Evolutionary conservation across 2,113 vertebrate species (phyloP).

Genomic region (Irena cyanogastra): DNA sequence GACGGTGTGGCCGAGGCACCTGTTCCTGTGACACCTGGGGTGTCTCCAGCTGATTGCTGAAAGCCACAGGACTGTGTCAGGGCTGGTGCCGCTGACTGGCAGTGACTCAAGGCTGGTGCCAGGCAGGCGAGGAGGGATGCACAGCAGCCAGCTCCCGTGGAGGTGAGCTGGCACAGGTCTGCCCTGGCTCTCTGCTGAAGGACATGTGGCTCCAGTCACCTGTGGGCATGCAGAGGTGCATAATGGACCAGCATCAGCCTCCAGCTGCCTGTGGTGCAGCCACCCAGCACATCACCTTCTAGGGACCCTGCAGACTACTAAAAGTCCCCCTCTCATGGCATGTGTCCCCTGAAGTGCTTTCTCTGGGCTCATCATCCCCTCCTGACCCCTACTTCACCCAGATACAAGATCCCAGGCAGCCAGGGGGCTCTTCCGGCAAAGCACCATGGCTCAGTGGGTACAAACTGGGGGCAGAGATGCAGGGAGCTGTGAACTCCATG

Average conservation of each 20-base stretch:
- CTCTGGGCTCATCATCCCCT: not conserved
- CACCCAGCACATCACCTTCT: rapidly evolving
- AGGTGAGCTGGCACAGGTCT: not conserved
- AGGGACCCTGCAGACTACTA: not conserved
- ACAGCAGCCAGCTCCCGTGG: not conserved
- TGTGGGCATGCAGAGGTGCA: rapidly evolving
- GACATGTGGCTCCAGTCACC: not conserved
- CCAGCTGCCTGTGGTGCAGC: rapidly evolving
- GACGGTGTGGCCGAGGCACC: not conserved
- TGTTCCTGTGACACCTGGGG: not conserved
- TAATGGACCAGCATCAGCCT: not conserved
- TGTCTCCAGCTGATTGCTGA: rapidly evolving
- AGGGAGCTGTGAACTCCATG: rapidly evolving
- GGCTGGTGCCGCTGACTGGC: not conserved
- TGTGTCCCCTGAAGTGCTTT: rapidly evolving
- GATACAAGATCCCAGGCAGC: not conserved
- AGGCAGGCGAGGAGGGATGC: not conserved
- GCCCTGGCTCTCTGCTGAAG: not conserved
- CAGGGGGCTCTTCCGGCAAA: rapidly evolving
- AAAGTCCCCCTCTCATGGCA: not conserved
- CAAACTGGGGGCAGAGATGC: not conserved
- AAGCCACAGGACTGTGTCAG: not conserved
- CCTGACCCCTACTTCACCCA: not conserved
- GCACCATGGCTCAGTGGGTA: rapidly evolving
- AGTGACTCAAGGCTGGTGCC: not conserved